Base-by-base conservation (phyloP, 2,113 vertebrate genomes). In the Natator depressus region DNA sequence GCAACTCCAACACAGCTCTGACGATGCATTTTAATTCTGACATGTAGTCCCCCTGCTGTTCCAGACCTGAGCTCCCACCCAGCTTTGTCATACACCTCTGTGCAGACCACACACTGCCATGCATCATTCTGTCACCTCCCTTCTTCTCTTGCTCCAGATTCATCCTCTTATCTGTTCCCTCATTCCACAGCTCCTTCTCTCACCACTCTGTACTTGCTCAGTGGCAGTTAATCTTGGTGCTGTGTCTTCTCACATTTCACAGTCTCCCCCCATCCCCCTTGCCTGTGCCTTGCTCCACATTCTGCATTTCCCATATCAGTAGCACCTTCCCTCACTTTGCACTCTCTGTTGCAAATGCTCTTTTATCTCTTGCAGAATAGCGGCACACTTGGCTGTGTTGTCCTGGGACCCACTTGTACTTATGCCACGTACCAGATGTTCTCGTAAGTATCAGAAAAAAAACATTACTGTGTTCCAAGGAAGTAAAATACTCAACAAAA, bases 371-470 rank as follows among this genome's bases (percentile, higher is more conserved):
- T 95, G 80, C 97, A 99, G 99, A 65, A n/a, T 0, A 4, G 11
- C 0, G 49, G 51, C 2, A 24, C 27, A 0, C 93, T 99, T 57
- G 99, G 99, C 54, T 99, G 99, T 89, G 98, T 97, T 50, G 98
- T 99, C 97, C 97, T 99, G 90, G 99, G 99, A 5, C 99, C 99
- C 0, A 98, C 98, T 1, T 99, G 99, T 91, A 99, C 99, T 8
- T 99, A 98, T 1, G 99, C 99, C 57, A 99, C 99, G 38, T 99
- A 96, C 97, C 99, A 99, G 95, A 98, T 99, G 97, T 98, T 99
- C 83, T 99, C 99, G 99, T 99, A 98, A 99, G 99, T 99, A 97
- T n/a, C 17, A 72, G n/a, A 47, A 14, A 14, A 14, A 82, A 19
- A 22, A 19, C 75, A 22, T 55, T 88, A 59, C 11, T 17, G 17